These are phyloP conservation scores for Pholis gunnellus DNA, from an alignment of 2,113 vertebrate species.

Conservation along the genomic window DNA sequence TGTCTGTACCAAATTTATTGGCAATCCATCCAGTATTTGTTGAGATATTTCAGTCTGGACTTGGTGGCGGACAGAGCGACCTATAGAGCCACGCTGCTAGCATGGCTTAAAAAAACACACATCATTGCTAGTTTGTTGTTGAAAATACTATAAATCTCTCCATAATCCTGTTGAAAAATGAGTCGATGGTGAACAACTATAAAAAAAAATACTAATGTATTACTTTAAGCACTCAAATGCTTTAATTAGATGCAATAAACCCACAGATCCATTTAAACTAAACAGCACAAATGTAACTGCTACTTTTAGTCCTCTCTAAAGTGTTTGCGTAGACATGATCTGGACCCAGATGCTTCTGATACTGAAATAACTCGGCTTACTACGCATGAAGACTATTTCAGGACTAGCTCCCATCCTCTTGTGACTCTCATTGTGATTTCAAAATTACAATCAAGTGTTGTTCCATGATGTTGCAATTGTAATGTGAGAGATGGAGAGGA, in stretches of 20 bases:
- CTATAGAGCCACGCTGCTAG: background rate
- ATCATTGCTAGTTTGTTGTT: background rate
- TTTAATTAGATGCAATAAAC: background rate
- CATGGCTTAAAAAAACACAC: background rate
- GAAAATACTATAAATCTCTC: background rate
- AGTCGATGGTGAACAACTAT: background rate
- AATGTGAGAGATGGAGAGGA: conserved; percentile 21
- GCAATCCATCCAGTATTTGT: background rate
- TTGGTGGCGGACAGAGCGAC: background rate
- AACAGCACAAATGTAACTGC: background rate
- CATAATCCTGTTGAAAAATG: background rate
- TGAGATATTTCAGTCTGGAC: background rate
- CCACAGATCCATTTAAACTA: background rate
- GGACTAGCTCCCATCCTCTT: conserved; percentile 34
- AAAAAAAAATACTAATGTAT: background rate
- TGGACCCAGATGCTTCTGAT: background rate
- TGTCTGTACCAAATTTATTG: background rate
- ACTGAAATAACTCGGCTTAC: conserved; percentile 17
- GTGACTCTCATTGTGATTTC: conserved; percentile 43
- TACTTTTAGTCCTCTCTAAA: conserved; percentile 25
- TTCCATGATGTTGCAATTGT: conserved; percentile 29
- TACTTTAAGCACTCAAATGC: background rate
- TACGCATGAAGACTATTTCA: conserved; percentile 40
- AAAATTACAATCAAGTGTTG: conserved; percentile 39
- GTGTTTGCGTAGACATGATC: background rate